Conservation (phyloP, 2,888 invertebrate species). For the Fissipunctia ypsillon region DNA sequence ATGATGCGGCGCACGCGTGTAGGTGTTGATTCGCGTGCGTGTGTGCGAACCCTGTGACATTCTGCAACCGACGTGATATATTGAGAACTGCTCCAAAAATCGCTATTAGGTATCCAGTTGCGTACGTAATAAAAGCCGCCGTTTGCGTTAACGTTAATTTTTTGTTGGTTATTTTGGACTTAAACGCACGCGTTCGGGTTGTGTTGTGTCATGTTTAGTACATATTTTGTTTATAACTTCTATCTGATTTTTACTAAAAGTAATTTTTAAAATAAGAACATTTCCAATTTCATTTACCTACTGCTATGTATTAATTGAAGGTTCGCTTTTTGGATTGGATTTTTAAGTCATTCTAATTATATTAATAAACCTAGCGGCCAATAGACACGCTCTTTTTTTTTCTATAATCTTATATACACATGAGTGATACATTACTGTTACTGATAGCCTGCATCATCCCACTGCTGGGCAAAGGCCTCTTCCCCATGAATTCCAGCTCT, state of each 20-base stretch:
- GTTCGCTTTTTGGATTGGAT: not conserved
- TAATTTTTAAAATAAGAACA: not conserved
- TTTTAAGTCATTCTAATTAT: not conserved
- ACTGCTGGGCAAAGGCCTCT: not conserved
- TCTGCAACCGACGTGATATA: slow-evolving; percentile 88
- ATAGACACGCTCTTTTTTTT: not conserved
- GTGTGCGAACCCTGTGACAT: slow-evolving; percentile 83
- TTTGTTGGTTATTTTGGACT: slow-evolving; percentile 40
- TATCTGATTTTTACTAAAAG: not conserved
- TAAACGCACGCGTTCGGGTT: slow-evolving; percentile 23
- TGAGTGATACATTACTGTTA: too few relatives aligned
- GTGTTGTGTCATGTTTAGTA: slow-evolving; percentile 3
- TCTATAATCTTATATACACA: too few relatives aligned
- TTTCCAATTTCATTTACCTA: not conserved
- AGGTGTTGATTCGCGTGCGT: slow-evolving; percentile 72
- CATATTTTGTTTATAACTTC: not conserved
- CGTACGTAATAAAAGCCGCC: slow-evolving; percentile 64
- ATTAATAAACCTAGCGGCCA: not conserved
- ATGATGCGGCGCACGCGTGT: slow-evolving; percentile 80
- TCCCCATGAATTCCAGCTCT: not conserved
- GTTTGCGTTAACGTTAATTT: slow-evolving; percentile 65
- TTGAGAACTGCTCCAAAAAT: slow-evolving; percentile 88
- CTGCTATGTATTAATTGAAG: not conserved
- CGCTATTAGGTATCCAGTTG: slow-evolving; percentile 76
- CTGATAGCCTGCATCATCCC: too few relatives aligned